phyloP scores from a whole-genome alignment of 2,888 invertebrate genomes.

The Diloba caeruleocephala region DNA sequence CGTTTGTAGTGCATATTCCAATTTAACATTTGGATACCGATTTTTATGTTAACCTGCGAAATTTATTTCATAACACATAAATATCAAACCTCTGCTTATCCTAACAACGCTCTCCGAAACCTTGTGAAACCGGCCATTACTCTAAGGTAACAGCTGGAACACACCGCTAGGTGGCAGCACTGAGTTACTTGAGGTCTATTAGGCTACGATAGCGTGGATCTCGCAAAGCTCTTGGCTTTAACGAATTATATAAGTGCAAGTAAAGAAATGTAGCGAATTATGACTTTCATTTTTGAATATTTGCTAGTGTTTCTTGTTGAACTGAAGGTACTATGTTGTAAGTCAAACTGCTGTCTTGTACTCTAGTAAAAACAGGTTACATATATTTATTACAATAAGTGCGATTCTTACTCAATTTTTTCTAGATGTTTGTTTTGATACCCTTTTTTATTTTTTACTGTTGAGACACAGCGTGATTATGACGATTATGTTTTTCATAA shows the following conservation, averaged over 20 bases:
- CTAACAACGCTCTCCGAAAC: conserved; percentile 25
- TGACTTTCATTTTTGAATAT: conserved; percentile 33
- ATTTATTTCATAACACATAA: conserved; percentile 21
- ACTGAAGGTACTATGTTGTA: conserved; percentile 4
- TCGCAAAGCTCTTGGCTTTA: conserved; percentile 18
- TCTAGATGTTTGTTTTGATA: no score
- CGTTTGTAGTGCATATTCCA: no score
- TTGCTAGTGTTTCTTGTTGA: conserved; percentile 22
- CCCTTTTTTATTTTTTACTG: no score
- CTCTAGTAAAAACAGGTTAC: no score
- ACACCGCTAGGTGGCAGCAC: conserved; percentile 31
- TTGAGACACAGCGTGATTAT: no score
- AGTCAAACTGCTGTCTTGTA: no score
- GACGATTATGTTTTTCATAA: no score
- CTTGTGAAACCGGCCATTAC: conserved; percentile 35
- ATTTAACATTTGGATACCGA: no score
- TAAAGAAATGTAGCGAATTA: conserved; percentile 25
- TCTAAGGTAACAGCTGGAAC: conserved; percentile 34
- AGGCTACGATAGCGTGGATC: conserved; percentile 13
- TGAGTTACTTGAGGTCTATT: conserved; percentile 21
- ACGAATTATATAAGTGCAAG: conserved; percentile 36
- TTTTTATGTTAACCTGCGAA: background rate
- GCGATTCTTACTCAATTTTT: no score
- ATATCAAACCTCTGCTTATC: conserved; percentile 11
- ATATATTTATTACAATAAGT: no score